These are phyloP conservation scores for Melanotaenia boesemani DNA, from an alignment of 2,797 vertebrate genomes.

Conservation along the genomic window DNA sequence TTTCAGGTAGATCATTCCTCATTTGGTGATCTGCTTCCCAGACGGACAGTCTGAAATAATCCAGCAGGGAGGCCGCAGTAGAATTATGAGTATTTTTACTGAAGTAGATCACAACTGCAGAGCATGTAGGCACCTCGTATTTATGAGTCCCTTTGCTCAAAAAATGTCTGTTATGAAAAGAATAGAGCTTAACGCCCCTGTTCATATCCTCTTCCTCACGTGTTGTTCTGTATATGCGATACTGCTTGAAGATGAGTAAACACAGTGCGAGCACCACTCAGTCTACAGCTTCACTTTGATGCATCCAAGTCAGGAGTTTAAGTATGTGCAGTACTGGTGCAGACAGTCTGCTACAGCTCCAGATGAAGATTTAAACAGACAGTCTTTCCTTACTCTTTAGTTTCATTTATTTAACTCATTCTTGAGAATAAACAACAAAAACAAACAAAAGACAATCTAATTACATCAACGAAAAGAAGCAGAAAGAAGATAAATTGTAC, in stretches of 20 bases:
- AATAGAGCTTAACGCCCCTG: background rate
- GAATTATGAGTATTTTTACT: conserved; percentile 9
- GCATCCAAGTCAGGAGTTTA: conserved; percentile 41
- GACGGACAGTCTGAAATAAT: conserved; percentile 24
- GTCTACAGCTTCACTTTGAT: conserved; percentile 30
- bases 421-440: too few species aligned
- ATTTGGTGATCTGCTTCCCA: conserved; percentile 21
- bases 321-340: conserved; percentile 45
- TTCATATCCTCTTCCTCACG: conserved; percentile 2
- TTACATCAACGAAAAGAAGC: too few species aligned
- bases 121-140: conserved; percentile 17
- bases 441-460: too few species aligned
- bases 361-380: conserved; percentile 52
- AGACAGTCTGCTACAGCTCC: conserved; percentile 27
- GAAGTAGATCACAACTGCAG: conserved; percentile 6
- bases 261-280: conserved; percentile 8
- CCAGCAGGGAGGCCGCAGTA: conserved; percentile 13
- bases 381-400: conserved; percentile 8
- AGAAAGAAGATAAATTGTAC: background rate
- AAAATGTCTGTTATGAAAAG: conserved; percentile 24
- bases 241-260: conserved; percentile 23
- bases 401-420: too few species aligned
- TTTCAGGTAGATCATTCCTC: conserved; percentile 6
- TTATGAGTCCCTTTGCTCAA: conserved; percentile 18
- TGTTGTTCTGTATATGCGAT: background rate